Percentiles rank a stretch among this genome's conserved stretches.
Evolutionary conservation across 2,888 invertebrate genomes (phyloP).

Genomic region (Diploptera punctata): DNA sequence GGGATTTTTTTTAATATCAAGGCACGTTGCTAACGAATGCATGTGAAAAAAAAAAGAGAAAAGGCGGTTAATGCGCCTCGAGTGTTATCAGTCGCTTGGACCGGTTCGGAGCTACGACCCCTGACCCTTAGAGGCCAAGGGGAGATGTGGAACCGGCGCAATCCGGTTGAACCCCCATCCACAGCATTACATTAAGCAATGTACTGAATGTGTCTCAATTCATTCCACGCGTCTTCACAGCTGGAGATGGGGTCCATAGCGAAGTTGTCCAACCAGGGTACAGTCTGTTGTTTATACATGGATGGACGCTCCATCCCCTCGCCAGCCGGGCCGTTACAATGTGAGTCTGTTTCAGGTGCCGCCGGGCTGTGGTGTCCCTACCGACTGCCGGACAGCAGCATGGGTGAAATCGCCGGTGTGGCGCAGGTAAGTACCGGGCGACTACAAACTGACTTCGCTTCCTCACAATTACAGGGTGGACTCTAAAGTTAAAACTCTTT

Average conservation of each 20-base stretch:
- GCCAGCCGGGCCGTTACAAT: too few relatives aligned
- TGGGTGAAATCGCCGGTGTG: constrained; percentile 39
- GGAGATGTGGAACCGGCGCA: constrained; percentile 12
- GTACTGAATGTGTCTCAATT: background rate
- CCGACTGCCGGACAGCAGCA: constrained; percentile 25
- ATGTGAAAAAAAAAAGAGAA: too few relatives aligned
- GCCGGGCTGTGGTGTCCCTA: constrained; percentile 36
- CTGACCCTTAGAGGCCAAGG: constrained; percentile 18
- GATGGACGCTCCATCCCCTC: background rate
- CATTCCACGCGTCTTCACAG: background rate
- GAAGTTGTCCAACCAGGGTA: background rate
- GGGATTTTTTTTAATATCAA: too few relatives aligned
- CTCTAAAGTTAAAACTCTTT: background rate
- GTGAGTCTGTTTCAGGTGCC: constrained; percentile 9
- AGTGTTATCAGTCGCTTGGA: background rate
- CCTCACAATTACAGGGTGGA: background rate
- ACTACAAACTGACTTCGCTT: too few relatives aligned
- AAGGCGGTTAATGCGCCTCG: too few relatives aligned
- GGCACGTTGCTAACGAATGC: too few relatives aligned
- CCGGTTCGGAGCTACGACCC: constrained; percentile 12
- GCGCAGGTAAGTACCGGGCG: too few relatives aligned
- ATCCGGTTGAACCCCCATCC: background rate
- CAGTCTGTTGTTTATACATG: background rate
- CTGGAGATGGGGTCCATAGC: constrained; percentile 17
- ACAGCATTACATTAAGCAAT: too few relatives aligned